These are phyloP conservation scores for Agapostemon virescens DNA, from an alignment of 2,888 invertebrate genomes.

Conservation along the genomic window DNA sequence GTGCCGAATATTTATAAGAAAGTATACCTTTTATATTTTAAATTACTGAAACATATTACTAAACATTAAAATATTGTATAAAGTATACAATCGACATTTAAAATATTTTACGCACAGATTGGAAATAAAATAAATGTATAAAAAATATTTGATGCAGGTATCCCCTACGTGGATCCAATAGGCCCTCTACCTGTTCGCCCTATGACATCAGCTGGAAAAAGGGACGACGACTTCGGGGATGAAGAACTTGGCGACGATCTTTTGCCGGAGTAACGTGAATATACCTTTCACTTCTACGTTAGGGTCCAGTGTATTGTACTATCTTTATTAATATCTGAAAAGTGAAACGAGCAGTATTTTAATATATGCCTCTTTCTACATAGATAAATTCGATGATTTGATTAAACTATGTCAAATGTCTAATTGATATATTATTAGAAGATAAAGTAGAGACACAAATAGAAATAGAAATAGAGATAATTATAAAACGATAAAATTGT, in stretches of 20 bases:
- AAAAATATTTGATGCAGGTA: slow-evolving; percentile 77
- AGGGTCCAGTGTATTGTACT: background rate
- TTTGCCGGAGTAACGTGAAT: slow-evolving; percentile 84
- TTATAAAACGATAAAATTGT: background rate
- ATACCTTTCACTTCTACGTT: slow-evolving; percentile 17
- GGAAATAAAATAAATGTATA: background rate
- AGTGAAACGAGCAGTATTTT: background rate
- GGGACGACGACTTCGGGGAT: slow-evolving; percentile 87
- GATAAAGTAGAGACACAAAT: background rate
- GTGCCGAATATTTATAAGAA: background rate
- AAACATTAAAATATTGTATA: too few relatives aligned
- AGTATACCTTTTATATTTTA: too few relatives aligned
- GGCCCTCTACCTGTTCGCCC: slow-evolving; percentile 83
- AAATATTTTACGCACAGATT: background rate
- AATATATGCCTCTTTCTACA: background rate
- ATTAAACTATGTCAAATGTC: background rate
- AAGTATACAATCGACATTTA: background rate
- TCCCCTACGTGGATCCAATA: slow-evolving; percentile 82
- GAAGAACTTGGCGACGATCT: slow-evolving; percentile 89
- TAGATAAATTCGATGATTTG: background rate
- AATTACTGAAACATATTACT: too few relatives aligned
- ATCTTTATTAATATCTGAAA: slow-evolving; percentile 16
- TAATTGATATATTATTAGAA: background rate
- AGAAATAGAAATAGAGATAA: slow-evolving; percentile 1
- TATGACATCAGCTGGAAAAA: slow-evolving; percentile 82